Evolutionary conservation across 2,113 vertebrate genomes (phyloP).

Genomic region (Rousettus leschenaultii): DNA sequence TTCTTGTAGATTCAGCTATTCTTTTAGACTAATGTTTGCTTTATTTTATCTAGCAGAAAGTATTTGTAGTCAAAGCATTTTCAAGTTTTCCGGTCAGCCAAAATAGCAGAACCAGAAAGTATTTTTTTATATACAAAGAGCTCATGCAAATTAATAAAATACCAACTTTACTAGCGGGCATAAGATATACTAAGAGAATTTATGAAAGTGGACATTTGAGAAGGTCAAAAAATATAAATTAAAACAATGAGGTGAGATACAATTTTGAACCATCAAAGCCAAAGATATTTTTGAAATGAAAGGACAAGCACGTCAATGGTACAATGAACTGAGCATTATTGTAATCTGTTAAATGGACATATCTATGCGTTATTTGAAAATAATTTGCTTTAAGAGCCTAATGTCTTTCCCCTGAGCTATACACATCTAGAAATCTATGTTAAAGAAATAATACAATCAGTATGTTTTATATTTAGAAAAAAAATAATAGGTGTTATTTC

Average conservation of each 20-base stretch:
- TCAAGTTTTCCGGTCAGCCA: slow-evolving; percentile 56
- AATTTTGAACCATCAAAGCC: neutral
- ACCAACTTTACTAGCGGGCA: neutral
- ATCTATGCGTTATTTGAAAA: slow-evolving; percentile 18
- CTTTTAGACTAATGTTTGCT: slow-evolving; percentile 41
- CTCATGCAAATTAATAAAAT: slow-evolving; percentile 37
- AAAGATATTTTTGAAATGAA: slow-evolving; percentile 9
- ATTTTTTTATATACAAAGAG: neutral
- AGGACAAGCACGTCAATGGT: neutral
- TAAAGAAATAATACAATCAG: neutral
- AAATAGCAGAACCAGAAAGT: slow-evolving; percentile 41
- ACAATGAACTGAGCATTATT: neutral
- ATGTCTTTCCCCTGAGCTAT: neutral
- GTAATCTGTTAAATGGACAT: neutral
- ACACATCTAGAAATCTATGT: neutral
- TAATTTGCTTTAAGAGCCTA: slow-evolving; percentile 10
- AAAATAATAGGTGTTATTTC: neutral
- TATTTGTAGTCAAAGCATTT: slow-evolving; percentile 43
- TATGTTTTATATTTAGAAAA: neutral
- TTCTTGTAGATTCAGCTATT: slow-evolving; percentile 73
- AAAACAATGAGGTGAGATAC: neutral
- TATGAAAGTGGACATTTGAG: neutral
- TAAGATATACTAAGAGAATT: slow-evolving; percentile 29
- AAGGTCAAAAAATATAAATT: neutral
- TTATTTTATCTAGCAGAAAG: slow-evolving; percentile 54